Percentiles rank a stretch among this genome's conserved stretches.
Evolutionary conservation across 2,797 vertebrate genomes (phyloP).

Genomic region (Amniataba percoides): DNA sequence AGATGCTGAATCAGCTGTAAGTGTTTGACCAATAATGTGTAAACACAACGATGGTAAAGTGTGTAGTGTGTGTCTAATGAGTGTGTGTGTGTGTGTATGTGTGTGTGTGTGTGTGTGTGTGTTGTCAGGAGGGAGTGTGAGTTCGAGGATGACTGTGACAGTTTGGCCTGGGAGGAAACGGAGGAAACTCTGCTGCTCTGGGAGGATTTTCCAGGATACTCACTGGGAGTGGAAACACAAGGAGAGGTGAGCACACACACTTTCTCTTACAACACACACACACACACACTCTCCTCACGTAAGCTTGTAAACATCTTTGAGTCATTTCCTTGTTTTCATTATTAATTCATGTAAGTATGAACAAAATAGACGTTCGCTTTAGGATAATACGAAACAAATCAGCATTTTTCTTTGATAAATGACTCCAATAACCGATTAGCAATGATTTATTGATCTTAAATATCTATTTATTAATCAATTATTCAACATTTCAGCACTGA

Average conservation of each 20-base stretch:
- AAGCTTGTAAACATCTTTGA: too few relatives aligned
- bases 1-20: conserved; percentile 94
- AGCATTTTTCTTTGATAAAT: too few relatives aligned
- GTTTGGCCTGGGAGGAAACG: conserved; percentile 95
- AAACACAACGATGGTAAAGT: background rate
- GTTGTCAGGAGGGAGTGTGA: conserved; percentile 89
- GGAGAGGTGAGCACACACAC: conserved; percentile 84
- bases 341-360: too few relatives aligned
- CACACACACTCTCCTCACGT: background rate
- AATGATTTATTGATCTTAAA: too few relatives aligned
- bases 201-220: conserved; percentile 94
- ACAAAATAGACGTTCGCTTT: too few relatives aligned
- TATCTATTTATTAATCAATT: too few relatives aligned
- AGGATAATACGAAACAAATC: too few relatives aligned
- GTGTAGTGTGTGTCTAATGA: too few relatives aligned
- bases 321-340: too few relatives aligned
- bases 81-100: conserved; percentile 19
- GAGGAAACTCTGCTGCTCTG: conserved; percentile 94
- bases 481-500: too few relatives aligned
- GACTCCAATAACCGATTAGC: too few relatives aligned
- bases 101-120: conserved; percentile 7
- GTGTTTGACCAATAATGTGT: background rate
- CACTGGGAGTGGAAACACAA: conserved; percentile 88
- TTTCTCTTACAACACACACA: too few relatives aligned
- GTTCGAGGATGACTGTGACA: conserved; percentile 96